Base-by-base conservation (phyloP, 2,797 vertebrate species). In the Lepilemur septentrionalis region DNA sequence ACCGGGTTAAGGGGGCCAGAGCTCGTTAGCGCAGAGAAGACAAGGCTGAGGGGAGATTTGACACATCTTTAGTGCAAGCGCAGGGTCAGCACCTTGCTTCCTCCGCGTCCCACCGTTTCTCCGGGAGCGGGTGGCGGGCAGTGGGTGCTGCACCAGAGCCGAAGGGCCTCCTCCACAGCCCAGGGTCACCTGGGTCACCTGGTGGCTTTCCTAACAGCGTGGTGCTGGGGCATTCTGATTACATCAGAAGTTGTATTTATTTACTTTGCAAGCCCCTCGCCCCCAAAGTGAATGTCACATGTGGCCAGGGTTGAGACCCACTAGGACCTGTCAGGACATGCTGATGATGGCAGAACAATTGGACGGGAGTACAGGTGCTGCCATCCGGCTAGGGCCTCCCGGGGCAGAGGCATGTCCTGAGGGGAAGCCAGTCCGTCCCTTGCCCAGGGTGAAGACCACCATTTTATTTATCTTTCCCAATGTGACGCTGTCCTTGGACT, bases 111-210 rank as follows among this genome's bases (percentile, higher is more conserved):
- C 11, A 52, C 20, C 4, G 8, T 43, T 43, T 73, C 57, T 89
- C 46, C 43, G 6, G 20, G 61, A 35, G 5, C 12, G 30, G 2
- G 1, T 28, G 6, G 2, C 0, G 4, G 82, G 35, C 28, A 13
- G 2, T 12, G 28, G 25, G 12, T 1, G 2, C 13, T 14, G 22
- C 22, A 12, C 48, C 48, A 38, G 38, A 38, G 38, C 38, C 38
- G 38, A 38, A 38, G 2, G 14, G 83, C 25, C 12, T 28, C 52
- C 25, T 2, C 46, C 2, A 46, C 32, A 28, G 15, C 9, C 12
- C 1, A 6, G 13, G 8, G 1, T 23, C 1, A 0, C 18, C 11
- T 0, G 50, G 50, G 50, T 23, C 1, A 0, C 18, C 11, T 0
- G 50, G 50, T 5, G 20, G 3, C 48, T 30, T 35, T 59, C 17